Conservation (phyloP, 2,888 invertebrate genomes). For the Halocaridina rubra region DNA sequence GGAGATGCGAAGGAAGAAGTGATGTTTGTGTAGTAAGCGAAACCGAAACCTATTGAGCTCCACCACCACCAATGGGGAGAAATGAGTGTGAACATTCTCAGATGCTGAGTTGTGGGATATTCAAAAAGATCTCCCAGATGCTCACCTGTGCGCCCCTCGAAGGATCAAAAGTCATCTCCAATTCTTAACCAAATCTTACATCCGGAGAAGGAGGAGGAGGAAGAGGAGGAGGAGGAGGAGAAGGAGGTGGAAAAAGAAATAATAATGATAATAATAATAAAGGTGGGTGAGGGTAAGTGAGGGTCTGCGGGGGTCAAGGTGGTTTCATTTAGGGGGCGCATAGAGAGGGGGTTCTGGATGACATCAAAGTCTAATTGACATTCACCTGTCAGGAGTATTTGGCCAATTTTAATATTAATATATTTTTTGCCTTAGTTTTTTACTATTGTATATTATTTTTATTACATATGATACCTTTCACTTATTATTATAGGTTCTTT, state of each 20-base stretch:
- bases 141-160: not conserved
- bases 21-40: too few species aligned
- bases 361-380: too few species aligned
- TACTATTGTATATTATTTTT: not conserved
- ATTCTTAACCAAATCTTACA: not conserved
- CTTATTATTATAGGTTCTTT: too few species aligned
- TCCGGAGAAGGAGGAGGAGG: not conserved
- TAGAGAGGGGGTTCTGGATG: too few species aligned
- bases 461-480: too few species aligned
- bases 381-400: too few species aligned
- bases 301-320: too few species aligned
- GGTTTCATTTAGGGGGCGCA: too few species aligned
- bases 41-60: not conserved
- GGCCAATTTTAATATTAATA: too few species aligned
- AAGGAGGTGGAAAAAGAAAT: not conserved
- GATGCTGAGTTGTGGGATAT: constrained; percentile 18
- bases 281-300: not conserved
- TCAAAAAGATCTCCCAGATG: not conserved
- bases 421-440: not conserved
- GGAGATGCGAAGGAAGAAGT: too few species aligned
- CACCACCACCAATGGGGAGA: not conserved
- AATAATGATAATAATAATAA: not conserved
- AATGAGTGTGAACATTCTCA: constrained; percentile 42
- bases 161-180: not conserved
- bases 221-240: not conserved